A percentile compares a stretch with the other conserved stretches of the same genome.
Evolutionary conservation across 2,113 vertebrate genomes (phyloP).

Genomic region (Gobio gobio): DNA sequence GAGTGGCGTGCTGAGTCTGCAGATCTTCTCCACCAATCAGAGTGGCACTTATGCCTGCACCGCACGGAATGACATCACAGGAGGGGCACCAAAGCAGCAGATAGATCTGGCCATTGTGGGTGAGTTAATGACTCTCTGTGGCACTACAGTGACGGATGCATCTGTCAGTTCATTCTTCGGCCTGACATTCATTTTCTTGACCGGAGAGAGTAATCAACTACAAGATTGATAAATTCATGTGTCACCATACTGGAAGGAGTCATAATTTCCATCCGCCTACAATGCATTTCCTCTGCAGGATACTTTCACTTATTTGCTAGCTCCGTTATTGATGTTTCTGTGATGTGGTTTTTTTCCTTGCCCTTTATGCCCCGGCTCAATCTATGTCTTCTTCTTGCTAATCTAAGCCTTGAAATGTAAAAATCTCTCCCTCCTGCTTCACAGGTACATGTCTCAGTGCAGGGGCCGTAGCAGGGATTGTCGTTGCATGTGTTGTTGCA

Average conservation of each 20-base stretch:
- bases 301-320: neutral
- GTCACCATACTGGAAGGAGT: constrained; percentile 61
- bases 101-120: constrained; percentile 67
- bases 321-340: constrained; percentile 21
- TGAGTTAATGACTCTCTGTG: constrained; percentile 39
- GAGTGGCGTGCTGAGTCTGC: constrained; percentile 70
- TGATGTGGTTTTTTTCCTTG: constrained; percentile 65
- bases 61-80: constrained; percentile 69
- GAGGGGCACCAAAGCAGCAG: constrained; percentile 60
- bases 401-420: neutral
- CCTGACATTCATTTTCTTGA: constrained; percentile 65
- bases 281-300: constrained; percentile 36
- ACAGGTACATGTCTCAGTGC: constrained; percentile 71
- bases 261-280: constrained; percentile 50
- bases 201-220: constrained; percentile 52
- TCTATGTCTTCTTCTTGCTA: neutral
- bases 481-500: constrained; percentile 71
- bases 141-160: constrained; percentile 54
- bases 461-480: constrained; percentile 78
- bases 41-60: constrained; percentile 70
- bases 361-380: constrained; percentile 28
- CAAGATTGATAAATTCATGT: constrained; percentile 65
- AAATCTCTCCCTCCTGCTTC: constrained; percentile 13
- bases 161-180: constrained; percentile 48
- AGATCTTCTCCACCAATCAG: constrained; percentile 68